These are phyloP conservation scores for Silurus glanis DNA, from an alignment of 2,113 vertebrate species.

Conservation along the genomic window DNA sequence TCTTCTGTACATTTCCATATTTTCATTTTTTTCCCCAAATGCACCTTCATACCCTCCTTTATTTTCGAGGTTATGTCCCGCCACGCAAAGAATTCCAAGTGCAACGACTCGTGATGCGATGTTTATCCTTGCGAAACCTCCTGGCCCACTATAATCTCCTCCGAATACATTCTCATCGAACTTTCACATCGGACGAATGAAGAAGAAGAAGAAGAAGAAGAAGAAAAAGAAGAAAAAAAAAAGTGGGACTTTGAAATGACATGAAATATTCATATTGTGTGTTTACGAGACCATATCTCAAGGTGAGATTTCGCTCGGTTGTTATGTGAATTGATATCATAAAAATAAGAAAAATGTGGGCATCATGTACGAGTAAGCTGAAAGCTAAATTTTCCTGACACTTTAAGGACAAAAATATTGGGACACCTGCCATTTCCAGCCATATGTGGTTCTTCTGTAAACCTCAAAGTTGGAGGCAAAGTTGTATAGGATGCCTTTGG, in stretches of 20 bases:
- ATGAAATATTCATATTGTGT: constrained; percentile 14
- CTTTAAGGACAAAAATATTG: too few species aligned
- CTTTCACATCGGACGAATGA: background rate
- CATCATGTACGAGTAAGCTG: background rate
- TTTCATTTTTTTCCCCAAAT: too few species aligned
- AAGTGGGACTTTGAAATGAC: background rate
- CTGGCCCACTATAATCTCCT: background rate
- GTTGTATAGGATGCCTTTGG: too few species aligned
- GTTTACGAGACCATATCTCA: background rate
- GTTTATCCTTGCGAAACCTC: background rate
- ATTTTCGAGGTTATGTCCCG: background rate
- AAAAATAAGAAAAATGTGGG: background rate
- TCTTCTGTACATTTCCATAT: background rate
- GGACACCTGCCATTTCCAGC: too few species aligned
- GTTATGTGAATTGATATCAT: background rate
- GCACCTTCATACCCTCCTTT: background rate
- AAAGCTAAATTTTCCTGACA: background rate
- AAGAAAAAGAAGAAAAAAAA: background rate
- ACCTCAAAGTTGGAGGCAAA: too few species aligned
- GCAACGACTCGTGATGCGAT: background rate
- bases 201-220: background rate
- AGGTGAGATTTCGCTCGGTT: background rate
- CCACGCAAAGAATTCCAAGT: background rate
- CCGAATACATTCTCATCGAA: background rate
- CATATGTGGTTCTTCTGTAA: too few species aligned